Evolutionary conservation across 2,888 invertebrate species (phyloP).

Genomic region (Napeogenes sylphis): DNA sequence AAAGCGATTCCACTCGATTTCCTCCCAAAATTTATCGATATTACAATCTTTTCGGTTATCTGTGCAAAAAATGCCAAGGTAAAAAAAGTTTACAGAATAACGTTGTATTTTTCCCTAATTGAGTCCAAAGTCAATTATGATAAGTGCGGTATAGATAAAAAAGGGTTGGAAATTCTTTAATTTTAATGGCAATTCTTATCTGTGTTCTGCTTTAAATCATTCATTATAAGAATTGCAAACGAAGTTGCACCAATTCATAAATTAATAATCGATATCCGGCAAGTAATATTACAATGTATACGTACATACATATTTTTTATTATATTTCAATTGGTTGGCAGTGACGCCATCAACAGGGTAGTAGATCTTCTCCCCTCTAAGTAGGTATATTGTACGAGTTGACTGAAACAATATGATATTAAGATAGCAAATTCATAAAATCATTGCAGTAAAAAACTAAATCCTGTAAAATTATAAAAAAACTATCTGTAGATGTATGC

Average conservation of each 20-base stretch:
- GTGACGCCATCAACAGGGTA: too few relatives aligned
- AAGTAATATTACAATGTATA: not conserved
- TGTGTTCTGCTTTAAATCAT: not conserved
- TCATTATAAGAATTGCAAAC: not conserved
- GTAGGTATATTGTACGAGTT: too few relatives aligned
- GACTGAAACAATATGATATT: too few relatives aligned
- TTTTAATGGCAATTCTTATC: conserved; percentile 1
- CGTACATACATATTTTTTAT: not conserved
- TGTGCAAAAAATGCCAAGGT: conserved; percentile 38
- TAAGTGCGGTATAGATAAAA: conserved; percentile 30
- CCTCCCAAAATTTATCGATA: conserved; percentile 40
- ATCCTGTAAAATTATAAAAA: too few relatives aligned
- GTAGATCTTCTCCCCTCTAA: too few relatives aligned
- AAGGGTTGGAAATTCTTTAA: conserved; percentile 27
- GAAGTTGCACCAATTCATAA: too few relatives aligned
- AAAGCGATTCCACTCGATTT: conserved; percentile 43
- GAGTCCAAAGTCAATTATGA: conserved; percentile 34
- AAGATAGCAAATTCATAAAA: too few relatives aligned
- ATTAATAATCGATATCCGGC: too few relatives aligned
- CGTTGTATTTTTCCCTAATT: conserved; percentile 32
- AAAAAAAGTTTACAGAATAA: conserved; percentile 27
- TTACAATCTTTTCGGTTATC: conserved; percentile 41
- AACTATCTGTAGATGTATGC: too few relatives aligned
- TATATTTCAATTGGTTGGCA: too few relatives aligned
- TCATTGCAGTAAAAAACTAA: too few relatives aligned